Evolutionary conservation across 1,140 invertebrate species (phyloP), one percentile per base, ranked within the genome.

Genomic region (Polyergus mexicanus): DNA sequence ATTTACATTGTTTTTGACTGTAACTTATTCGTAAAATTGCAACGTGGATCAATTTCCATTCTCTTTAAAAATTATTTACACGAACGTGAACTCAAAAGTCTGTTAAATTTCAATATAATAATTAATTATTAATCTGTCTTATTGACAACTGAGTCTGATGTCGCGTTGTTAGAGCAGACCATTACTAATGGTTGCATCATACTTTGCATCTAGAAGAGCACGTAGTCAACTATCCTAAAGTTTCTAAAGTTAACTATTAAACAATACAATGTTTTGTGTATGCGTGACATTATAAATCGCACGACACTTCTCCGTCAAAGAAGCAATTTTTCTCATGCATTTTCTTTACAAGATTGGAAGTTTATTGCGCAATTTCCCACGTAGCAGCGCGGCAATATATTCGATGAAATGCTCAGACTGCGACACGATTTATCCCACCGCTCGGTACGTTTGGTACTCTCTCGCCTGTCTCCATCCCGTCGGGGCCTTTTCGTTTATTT

Each of bases 301-400:
- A 16, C 19, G 25, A 35, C 47, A 28, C n/a, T 58, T 62, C 51
- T 41, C 11, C 38, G 38, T 58, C 22, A 69, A 83, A 60, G 41
- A 47, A 63, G 41, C 66, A 71, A 81, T 44, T 76, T 80, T 72
- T 80, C 66, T n/a, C 35, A 16, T 69, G 56, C 19, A 66, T 84
- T 89, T 51, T 51, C 41, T 58, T 69, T 28, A 74, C 51, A 74
- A 86, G 74, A 56, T 62, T 62, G 72, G 60, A 89, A 87, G 84
- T 87, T 89, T 89, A 89, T 90, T 85, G 88, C 25, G 74, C 72
- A 90, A 87, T 85, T 87, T 66, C 25, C 68, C 58, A 62, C 16
- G 56, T 47, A 54, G 22, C 54, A 22, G 60, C 28, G 51, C 58
- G 13, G 28, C 74, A 69, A 88, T 90, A 78, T 83, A 88, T 90